These are phyloP conservation scores for Cryptotermes secundus DNA, from an alignment of 1,140 invertebrate species.

Conservation along the genomic window DNA sequence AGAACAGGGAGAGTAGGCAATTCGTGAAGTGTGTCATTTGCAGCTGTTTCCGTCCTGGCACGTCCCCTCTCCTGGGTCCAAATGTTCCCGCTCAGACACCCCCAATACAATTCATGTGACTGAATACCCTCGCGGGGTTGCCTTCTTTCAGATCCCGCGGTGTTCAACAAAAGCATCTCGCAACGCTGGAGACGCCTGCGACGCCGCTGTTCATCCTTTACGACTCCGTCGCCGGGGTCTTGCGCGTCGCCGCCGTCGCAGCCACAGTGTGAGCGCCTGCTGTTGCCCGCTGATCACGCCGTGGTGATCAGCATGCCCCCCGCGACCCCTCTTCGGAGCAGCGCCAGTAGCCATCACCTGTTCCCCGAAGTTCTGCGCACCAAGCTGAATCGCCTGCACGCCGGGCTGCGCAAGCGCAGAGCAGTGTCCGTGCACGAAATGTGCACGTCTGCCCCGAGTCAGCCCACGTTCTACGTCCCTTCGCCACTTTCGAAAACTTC, in stretches of 20 bases:
- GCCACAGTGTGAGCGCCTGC: constrained; percentile 20
- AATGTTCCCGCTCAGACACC: too few relatives aligned
- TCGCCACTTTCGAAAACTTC: constrained; percentile 50
- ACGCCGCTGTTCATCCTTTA: constrained; percentile 59
- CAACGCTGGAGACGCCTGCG: constrained; percentile 70
- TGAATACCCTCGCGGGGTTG: not conserved
- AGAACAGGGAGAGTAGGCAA: too few relatives aligned
- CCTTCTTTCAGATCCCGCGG: constrained; percentile 60
- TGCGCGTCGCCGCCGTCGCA: not conserved
- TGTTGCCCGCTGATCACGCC: not conserved
- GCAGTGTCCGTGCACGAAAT: constrained; percentile 67
- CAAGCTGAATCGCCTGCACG: constrained; percentile 65
- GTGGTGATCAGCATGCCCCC: constrained; percentile 11
- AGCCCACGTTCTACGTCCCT: constrained; percentile 66
- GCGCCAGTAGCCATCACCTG: constrained; percentile 35
- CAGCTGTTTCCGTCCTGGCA: too few relatives aligned
- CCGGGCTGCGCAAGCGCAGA: constrained; percentile 61
- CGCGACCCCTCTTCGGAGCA: not conserved
- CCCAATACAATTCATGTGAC: not conserved
- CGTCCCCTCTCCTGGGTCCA: not conserved
- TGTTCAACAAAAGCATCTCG: constrained; percentile 71
- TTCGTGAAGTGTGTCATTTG: too few relatives aligned
- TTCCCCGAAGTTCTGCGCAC: constrained; percentile 57
- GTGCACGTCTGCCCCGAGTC: constrained; percentile 44
- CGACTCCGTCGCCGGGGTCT: constrained; percentile 30